These are phyloP conservation scores for Leucophenga maculata DNA, from an alignment of 2,888 invertebrate genomes.

Conservation along the genomic window DNA sequence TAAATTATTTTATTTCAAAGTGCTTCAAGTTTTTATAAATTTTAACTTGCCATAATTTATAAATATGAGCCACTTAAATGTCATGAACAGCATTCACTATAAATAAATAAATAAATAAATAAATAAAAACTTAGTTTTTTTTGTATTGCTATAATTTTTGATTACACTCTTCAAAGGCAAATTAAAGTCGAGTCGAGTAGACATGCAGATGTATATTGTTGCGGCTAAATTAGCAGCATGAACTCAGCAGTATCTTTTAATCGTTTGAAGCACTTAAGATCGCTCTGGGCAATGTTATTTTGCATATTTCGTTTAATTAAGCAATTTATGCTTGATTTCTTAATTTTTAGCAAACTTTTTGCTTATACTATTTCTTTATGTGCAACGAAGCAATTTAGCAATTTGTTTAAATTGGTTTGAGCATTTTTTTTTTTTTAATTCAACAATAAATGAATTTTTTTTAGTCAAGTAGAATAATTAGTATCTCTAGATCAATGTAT, in stretches of 20 bases:
- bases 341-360: conserved; percentile 42
- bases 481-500: not conserved
- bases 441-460: not conserved
- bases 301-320: conserved; percentile 38
- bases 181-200: no score
- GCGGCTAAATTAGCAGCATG: conserved; percentile 49
- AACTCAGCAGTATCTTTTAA: conserved; percentile 37
- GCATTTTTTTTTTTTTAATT: not conserved
- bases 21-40: no score
- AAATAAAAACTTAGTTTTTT: no score
- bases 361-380: conserved; percentile 13
- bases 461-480: not conserved
- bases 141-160: not conserved
- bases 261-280: conserved; percentile 7
- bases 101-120: not conserved
- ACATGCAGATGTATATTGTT: no score
- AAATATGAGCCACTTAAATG: conserved; percentile 10
- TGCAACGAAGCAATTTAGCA: conserved; percentile 16
- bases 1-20: no score
- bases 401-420: not conserved
- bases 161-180: not conserved
- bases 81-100: conserved; percentile 12
- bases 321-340: conserved; percentile 37
- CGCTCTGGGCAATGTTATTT: no score
- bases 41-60: not conserved